These are phyloP conservation scores for Wasmannia auropunctata DNA, from an alignment of 1,140 invertebrate species.

Conservation along the genomic window DNA sequence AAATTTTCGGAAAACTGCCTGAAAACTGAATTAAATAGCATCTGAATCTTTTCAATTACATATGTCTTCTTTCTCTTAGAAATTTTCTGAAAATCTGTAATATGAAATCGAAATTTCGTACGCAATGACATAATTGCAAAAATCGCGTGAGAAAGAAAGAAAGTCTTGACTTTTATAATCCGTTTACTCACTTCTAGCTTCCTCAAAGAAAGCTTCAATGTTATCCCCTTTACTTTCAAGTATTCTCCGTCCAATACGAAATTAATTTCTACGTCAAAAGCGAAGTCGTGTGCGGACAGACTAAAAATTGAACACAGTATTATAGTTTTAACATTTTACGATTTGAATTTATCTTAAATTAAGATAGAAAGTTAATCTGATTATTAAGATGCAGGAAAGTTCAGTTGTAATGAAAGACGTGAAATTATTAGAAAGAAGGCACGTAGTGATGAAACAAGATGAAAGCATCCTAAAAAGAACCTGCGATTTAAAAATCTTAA, in stretches of 20 bases:
- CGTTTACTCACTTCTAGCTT: conserved; percentile 59
- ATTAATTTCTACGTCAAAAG: not conserved
- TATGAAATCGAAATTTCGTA: not conserved
- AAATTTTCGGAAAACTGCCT: not conserved
- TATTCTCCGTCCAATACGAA: not conserved
- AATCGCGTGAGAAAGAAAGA: not conserved
- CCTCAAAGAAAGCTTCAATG: not conserved
- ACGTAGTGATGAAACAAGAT: not conserved
- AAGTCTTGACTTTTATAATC: not conserved
- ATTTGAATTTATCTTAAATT: not conserved
- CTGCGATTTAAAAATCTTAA: not conserved
- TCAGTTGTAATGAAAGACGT: not conserved
- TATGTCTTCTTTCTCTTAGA: not conserved
- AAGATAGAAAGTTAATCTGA: not conserved
- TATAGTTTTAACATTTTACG: not conserved
- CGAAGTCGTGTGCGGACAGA: not conserved
- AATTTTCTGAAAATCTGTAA: not conserved
- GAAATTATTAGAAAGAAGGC: not conserved
- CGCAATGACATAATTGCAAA: not conserved
- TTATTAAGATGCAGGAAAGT: too few relatives aligned
- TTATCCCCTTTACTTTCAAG: not conserved
- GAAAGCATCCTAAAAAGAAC: not conserved
- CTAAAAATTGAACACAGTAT: conserved; percentile 47
- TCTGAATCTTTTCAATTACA: not conserved
- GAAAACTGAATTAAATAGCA: too few relatives aligned